Evolutionary conservation across 1,140 invertebrate species (phyloP), one percentile per base, ranked within the genome.

Genomic region (Dermatophagoides farinae): DNA sequence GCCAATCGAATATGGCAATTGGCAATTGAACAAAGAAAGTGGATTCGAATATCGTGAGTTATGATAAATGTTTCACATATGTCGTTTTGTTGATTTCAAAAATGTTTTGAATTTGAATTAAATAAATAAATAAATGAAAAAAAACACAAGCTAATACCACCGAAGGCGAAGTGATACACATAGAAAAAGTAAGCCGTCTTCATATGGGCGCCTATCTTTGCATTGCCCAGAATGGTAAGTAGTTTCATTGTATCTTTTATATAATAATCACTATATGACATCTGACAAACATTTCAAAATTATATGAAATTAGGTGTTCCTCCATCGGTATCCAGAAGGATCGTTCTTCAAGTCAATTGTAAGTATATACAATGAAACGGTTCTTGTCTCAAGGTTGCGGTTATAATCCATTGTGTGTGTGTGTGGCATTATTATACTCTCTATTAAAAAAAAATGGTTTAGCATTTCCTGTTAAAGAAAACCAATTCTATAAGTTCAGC

Each of bases 151-250:
- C 46, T 0, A 57, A 50, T 8, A 31, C 46, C 46, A 49, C 39
- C 49, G 64, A 65, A 39, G 57, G 51, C 4, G 61, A 62, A 57
- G 43, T 12, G 11, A 70, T 92, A 67, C 86, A 89, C 67, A 82
- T 92, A 74, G 80, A 78, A 2, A 77, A 83, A 64, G 88, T 91
- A 65, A 88, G 85, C 31, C 78, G 88, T 54, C 72, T 91, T 51
- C 85, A 88, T 68, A 90, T 90, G 85, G 87, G 86, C 18, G 83
- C 83, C 40, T 90, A 90, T 73, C 77, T 90, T 38, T 90, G 87
- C 71, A 88, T 91, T 61, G 87, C 86, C 16, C 64, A 80, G 77
- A 71, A 70, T 63, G 74, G 75, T 59, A 25, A 52, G 38, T 59
- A 5, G 11, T 2, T 23, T 20, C 18, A 5, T 2, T 39, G 2